These are phyloP conservation scores for Aphelenchoides besseyi DNA, from an alignment of 1,140 invertebrate genomes.

Conservation along the genomic window DNA sequence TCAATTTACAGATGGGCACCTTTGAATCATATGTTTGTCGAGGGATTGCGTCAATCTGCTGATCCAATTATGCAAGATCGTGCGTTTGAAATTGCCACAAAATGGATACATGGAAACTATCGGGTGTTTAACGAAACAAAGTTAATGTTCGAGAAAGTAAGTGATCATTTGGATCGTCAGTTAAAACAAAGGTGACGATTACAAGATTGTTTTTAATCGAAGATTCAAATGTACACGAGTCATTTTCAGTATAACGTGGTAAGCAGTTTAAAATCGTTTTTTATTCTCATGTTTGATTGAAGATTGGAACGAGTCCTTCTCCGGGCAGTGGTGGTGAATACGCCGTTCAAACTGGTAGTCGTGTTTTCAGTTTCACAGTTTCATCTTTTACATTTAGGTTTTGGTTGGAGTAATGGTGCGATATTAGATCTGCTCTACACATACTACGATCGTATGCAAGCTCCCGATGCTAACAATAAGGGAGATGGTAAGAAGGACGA, in stretches of 20 bases:
- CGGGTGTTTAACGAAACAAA: conserved; percentile 72
- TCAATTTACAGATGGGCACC: conserved; percentile 51
- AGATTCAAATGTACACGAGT: background rate
- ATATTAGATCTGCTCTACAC: conserved; percentile 6
- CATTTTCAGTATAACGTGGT: background rate
- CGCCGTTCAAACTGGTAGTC: background rate
- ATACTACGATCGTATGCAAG: conserved; percentile 4
- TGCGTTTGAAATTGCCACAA: conserved; percentile 66
- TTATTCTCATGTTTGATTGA: background rate
- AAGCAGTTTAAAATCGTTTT: conserved; percentile 6
- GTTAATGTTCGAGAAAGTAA: conserved; percentile 69
- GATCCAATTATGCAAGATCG: conserved; percentile 37
- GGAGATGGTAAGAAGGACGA: background rate
- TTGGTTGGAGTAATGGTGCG: conserved; percentile 3
- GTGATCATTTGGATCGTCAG: background rate
- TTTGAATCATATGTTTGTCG: conserved; percentile 55
- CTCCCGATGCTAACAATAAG: background rate
- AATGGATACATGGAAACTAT: conserved; percentile 79
- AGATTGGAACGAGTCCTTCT: no score
- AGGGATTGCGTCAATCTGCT: conserved; percentile 40
- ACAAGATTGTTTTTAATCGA: no score
- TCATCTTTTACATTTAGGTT: background rate
- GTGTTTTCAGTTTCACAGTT: background rate
- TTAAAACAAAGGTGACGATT: background rate
- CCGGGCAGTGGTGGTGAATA: background rate